These are phyloP conservation scores for Spea multiplicata DNA, from an alignment of 2,113 vertebrate species.

Conservation along the genomic window DNA sequence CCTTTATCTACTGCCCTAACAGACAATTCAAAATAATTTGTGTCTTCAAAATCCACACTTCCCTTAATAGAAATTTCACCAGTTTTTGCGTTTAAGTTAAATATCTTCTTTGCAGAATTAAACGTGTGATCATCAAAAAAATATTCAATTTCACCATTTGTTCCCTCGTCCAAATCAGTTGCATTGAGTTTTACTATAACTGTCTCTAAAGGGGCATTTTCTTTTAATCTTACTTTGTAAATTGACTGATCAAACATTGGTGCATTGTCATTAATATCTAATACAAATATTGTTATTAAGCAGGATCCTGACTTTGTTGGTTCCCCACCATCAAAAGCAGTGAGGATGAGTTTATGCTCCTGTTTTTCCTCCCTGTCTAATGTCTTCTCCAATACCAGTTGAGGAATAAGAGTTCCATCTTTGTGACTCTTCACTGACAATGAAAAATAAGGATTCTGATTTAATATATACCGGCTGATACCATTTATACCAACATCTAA, in stretches of 20 bases:
- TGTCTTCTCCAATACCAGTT: constrained; percentile 68
- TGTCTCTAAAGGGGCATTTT: constrained; percentile 54
- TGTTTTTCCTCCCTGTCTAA: constrained; percentile 71
- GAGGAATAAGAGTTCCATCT: constrained; percentile 71
- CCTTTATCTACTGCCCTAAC: constrained; percentile 75
- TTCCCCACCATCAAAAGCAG: constrained; percentile 68
- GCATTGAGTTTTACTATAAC: constrained; percentile 46
- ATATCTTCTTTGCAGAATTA: constrained; percentile 64
- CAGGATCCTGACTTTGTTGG: constrained; percentile 66
- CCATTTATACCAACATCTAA: constrained; percentile 70
- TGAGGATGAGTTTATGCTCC: constrained; percentile 66
- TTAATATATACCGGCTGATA: constrained; percentile 65
- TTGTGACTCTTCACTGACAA: constrained; percentile 69
- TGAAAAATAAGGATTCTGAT: constrained; percentile 65
- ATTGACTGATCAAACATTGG: too few species aligned
- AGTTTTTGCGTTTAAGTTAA: constrained; percentile 63
- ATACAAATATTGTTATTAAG: constrained; percentile 62
- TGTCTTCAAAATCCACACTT: constrained; percentile 74
- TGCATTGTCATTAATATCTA: too few species aligned
- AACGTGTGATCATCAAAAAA: constrained; percentile 65
- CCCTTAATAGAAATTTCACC: constrained; percentile 72
- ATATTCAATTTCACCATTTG: constrained; percentile 60
- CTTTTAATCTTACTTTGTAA: constrained; percentile 15
- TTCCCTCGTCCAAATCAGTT: constrained; percentile 61
- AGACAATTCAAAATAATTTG: constrained; percentile 19